Evolutionary conservation across 2,888 invertebrate species (phyloP).

Genomic region (Cryptosula pallasiana): DNA sequence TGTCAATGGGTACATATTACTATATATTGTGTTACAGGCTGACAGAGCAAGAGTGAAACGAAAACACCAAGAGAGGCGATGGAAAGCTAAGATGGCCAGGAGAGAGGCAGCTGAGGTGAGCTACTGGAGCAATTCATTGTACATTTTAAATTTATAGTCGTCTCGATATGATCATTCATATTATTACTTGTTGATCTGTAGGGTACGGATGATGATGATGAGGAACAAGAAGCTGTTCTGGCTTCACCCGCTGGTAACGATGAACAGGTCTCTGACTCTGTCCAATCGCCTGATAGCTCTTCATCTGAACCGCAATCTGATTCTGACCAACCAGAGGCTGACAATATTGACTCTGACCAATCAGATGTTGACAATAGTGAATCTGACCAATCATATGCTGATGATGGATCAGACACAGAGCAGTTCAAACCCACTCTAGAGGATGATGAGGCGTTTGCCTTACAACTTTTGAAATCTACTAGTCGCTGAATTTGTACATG

Average conservation of each 20-base stretch:
- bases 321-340: neutral
- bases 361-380: neutral
- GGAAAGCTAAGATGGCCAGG: conserved; percentile 4
- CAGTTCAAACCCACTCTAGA: neutral
- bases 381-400: neutral
- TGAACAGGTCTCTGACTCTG: no score
- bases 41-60: conserved; percentile 11
- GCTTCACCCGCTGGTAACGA: neutral
- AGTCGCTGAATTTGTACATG: no score
- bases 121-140: no score
- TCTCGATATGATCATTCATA: neutral
- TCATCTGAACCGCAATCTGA: neutral
- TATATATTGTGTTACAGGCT: neutral
- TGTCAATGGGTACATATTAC: no score
- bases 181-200: neutral
- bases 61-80: conserved; percentile 20
- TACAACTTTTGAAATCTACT: neutral
- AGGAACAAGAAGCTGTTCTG: no score
- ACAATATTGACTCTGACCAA: neutral
- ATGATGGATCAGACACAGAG: neutral
- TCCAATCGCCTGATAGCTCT: no score
- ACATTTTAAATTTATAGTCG: no score
- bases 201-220: no score
- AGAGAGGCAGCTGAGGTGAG: neutral
- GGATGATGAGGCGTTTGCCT: conserved; percentile 19